Base-by-base conservation (phyloP, 2,113 vertebrate species). In the Gymnocephalus cernua region DNA sequence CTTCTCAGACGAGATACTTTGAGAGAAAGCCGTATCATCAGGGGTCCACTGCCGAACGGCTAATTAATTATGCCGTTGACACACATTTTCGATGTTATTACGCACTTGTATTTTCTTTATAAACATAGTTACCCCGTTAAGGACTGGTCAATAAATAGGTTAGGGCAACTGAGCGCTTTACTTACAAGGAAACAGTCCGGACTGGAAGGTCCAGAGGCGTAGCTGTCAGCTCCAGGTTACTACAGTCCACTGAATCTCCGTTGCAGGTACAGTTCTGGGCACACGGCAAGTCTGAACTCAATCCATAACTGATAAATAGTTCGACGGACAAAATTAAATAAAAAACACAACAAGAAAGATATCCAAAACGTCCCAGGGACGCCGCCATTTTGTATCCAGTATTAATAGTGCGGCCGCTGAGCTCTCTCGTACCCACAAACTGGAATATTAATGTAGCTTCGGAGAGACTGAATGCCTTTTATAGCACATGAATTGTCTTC, bases 371-470 rank as follows among this genome's bases (percentile, higher is more conserved):
- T 94, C 95, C 94, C 93, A 83, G 85, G 82, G 94, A 88, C 92
- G 95, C 96, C 95, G 97, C 97, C 97, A 99, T 99, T 96, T 97
- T 98, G 96, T 97, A 96, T 96, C 96, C 95, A 94, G 93, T 82
- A 93, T 91, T 89, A 93, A 89, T 86, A 92, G 91, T 82, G 92
- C 93, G 92, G 89, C 88, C 67, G 86, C 85, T 53, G 91, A 91
- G 91, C 87, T 91, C 86, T 92, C 87, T 90, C 74, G 81, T 69
- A 82, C 84, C 89, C 91, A 71, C 87, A 85, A 85, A 80, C 73
- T 78, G 87, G 75, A 51, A 65, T 81, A 77, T 86, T 89, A 88
- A 79, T 27, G 74, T 12, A 14, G 67, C 75, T 86, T 79, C 56
- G 53, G 25, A 18, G 13, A 73, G 65, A 47, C 25, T 16, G n/a